phyloP scores from a whole-genome alignment of 2,797 vertebrate genomes.

The Varecia variegata region DNA sequence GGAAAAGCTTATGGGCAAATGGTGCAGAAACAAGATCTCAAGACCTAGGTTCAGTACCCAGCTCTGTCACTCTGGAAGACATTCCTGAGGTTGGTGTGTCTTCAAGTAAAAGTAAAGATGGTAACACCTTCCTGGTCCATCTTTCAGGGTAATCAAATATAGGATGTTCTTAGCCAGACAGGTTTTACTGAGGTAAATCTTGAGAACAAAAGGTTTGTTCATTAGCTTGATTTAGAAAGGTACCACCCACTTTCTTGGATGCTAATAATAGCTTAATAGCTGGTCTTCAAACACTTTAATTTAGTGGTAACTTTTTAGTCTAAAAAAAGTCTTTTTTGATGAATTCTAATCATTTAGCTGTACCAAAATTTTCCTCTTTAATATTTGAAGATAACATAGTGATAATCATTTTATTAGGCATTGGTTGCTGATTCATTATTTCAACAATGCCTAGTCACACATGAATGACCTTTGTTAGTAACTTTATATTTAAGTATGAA shows the following conservation, averaged over 20 bases:
- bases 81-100: background rate
- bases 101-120: background rate
- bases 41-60: background rate
- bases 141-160: background rate
- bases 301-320: constrained; percentile 10
- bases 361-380: background rate
- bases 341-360: background rate
- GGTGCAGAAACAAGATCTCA: background rate
- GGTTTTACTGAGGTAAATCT: background rate
- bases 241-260: background rate
- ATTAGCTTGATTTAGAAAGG: constrained; percentile 51
- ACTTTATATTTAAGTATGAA: background rate
- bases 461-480: background rate
- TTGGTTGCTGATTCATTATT: background rate
- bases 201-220: constrained; percentile 40
- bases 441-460: background rate
- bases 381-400: background rate
- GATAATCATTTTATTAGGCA: background rate
- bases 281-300: constrained; percentile 37
- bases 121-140: background rate
- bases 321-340: background rate
- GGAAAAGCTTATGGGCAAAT: background rate
- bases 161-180: background rate
- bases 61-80: background rate
- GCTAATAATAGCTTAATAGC: constrained; percentile 29